Conservation (phyloP, 37 sponge, comb jelly and placozoan species). For the Trichoplax adhaerens region DNA sequence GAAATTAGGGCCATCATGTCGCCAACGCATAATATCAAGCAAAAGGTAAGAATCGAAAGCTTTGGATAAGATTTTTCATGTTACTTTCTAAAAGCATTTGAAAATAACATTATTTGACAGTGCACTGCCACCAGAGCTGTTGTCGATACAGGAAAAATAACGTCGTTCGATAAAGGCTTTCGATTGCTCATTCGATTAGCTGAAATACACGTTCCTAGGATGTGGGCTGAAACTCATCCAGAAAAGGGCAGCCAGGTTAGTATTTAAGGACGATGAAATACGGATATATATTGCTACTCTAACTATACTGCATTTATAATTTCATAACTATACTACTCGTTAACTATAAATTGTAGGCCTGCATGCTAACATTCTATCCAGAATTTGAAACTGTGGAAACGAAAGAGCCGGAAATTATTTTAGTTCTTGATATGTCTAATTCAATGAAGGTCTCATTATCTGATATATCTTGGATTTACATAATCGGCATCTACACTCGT, state of each 20-base stretch:
- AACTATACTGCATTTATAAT: not conserved
- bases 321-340: not conserved
- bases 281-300: not conserved
- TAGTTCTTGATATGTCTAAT: constrained; percentile 73
- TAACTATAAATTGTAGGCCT: constrained; percentile 38
- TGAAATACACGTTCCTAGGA: constrained; percentile 90
- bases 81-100: not conserved
- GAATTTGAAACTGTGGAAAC: constrained; percentile 68
- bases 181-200: constrained; percentile 66
- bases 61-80: not conserved
- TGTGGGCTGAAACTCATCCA: constrained; percentile 75
- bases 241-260: constrained; percentile 12
- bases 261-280: constrained; percentile 7
- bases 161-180: constrained; percentile 45
- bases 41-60: constrained; percentile 35
- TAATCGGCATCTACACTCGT: too few species aligned
- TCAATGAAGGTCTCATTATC: constrained; percentile 36
- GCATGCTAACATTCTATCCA: constrained; percentile 98
- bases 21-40: constrained; percentile 67
- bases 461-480: too few species aligned
- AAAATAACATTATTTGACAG: constrained; percentile 19
- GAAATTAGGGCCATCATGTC: constrained; percentile 62
- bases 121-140: constrained; percentile 75
- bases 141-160: constrained; percentile 48
- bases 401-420: constrained; percentile 45